phyloP scores from a whole-genome alignment of 2,113 vertebrate species.

The Hippoglossus stenolepis region DNA sequence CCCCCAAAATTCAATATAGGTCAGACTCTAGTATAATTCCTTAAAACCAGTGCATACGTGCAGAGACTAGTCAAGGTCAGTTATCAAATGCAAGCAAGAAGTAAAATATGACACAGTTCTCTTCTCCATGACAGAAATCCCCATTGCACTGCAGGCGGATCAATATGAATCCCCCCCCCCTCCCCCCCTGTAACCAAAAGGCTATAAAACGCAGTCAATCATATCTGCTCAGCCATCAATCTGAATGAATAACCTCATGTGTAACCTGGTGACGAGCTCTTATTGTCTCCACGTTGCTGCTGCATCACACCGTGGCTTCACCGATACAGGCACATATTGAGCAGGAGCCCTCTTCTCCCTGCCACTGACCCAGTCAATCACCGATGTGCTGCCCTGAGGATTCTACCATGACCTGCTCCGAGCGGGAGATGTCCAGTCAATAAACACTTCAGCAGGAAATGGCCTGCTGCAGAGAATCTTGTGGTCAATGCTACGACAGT shows the following conservation, averaged over 20 bases:
- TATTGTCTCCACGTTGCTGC: slow-evolving; percentile 12
- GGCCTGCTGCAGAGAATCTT: slow-evolving; percentile 26
- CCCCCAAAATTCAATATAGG: no score
- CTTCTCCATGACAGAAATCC: slow-evolving; percentile 1
- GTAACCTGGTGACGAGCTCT: slow-evolving; percentile 20
- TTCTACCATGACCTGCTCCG: slow-evolving; percentile 27
- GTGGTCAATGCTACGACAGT: not conserved
- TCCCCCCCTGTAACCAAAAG: slow-evolving; percentile 17
- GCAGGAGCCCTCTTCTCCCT: slow-evolving; percentile 16
- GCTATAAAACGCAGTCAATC: slow-evolving; percentile 30
- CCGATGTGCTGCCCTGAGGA: slow-evolving; percentile 38
- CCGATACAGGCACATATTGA: slow-evolving; percentile 15
- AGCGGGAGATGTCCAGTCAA: slow-evolving; percentile 44
- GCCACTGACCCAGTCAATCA: slow-evolving; percentile 43
- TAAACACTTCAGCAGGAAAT: slow-evolving; percentile 49
- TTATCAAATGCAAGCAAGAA: not conserved
- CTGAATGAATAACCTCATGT: slow-evolving; percentile 34
- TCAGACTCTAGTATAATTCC: no score
- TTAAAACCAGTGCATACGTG: not conserved
- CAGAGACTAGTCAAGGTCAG: slow-evolving; percentile 36
- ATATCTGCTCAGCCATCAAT: slow-evolving; percentile 39
- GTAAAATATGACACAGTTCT: not conserved
- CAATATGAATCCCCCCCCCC: slow-evolving; percentile 23
- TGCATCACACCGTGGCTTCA: slow-evolving; percentile 19
- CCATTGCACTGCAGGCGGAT: slow-evolving; percentile 19